Evolutionary conservation across 2,888 invertebrate genomes (phyloP), one percentile per base, ranked within the genome.

Genomic region (Cataglyphis cursor): DNA sequence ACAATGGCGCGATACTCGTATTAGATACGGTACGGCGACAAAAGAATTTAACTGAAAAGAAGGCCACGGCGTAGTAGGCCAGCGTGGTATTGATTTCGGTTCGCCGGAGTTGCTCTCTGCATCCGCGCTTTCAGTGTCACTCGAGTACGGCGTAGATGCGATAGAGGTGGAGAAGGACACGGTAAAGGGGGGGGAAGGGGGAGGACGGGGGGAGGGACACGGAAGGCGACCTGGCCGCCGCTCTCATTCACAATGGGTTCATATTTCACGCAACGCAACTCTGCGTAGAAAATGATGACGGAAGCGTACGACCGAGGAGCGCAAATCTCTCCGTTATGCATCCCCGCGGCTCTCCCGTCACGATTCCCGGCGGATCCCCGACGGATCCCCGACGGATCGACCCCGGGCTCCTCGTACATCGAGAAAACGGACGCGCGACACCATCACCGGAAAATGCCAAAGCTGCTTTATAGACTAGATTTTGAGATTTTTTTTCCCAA

Each of bases 21-120:
- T 80, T 74, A 59, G 74, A 73, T 59, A 59, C 59, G 24, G 65
- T 41, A 15, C 35, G 61, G n/a, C 61, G 68, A 74, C 78, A 85
- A 91, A 86, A 85, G 87, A 83, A 85, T 88, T 90, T 90, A 87
- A 73, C 82, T 83, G 87, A 88, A 91, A 92, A 92, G 92, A 91
- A 92, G 90, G 91, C 88, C 89, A 91, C 90, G 90, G 76, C 92
- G 91, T 89, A 90, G 91, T 92, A 91, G 91, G 90, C 89, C 91
- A 91, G 66, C 87, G 82, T 86, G 88, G 89, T 90, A 90, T 90
- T 91, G 90, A 90, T 90, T 91, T 91, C 90, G 89, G 89, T 86
- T 80, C 82, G 85, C 72, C 82, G 84, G 87, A 87, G 89, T 59
- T 51, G 68, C 80, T 89, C 87, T 85, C 91, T 90, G 89, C 86